These are phyloP conservation scores for Delia radicum DNA, from an alignment of 1,140 invertebrate species.

Conservation along the genomic window DNA sequence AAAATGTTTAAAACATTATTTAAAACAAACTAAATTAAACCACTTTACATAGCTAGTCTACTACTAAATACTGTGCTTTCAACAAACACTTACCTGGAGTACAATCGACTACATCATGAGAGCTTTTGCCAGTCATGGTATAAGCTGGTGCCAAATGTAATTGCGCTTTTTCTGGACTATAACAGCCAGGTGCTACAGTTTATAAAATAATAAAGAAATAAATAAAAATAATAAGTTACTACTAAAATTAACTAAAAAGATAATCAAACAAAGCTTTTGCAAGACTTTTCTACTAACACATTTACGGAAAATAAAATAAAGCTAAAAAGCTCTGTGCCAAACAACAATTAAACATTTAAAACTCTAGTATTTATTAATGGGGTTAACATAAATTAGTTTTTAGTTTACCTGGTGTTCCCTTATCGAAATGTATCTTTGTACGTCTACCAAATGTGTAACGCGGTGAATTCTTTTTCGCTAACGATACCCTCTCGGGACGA, in stretches of 20 bases:
- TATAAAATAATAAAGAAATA: constrained; percentile 21
- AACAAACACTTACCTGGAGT: constrained; percentile 38
- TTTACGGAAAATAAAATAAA: background rate
- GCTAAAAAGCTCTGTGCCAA: background rate
- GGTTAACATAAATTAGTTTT: background rate
- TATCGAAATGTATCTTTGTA: constrained; percentile 56
- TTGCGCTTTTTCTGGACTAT: constrained; percentile 66
- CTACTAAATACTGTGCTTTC: background rate
- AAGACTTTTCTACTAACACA: too few species aligned
- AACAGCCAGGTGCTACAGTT: constrained; percentile 60
- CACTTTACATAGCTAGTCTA: background rate
- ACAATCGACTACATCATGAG: constrained; percentile 21
- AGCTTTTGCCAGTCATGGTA: constrained; percentile 35
- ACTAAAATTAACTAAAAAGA: background rate
- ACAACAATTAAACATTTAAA: background rate
- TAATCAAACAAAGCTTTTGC: too few species aligned
- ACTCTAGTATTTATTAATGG: too few species aligned
- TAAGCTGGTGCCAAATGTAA: constrained; percentile 64
- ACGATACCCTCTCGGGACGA: constrained; percentile 63
- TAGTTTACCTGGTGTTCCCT: constrained; percentile 56
- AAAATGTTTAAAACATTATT: background rate
- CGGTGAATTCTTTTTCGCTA: constrained; percentile 60
- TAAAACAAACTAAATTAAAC: background rate
- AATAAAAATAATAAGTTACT: constrained; percentile 45
- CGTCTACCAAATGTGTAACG: constrained; percentile 56